Evolutionary conservation across 2,888 invertebrate species (phyloP).

Genomic region (Ectropis crepuscularia): DNA sequence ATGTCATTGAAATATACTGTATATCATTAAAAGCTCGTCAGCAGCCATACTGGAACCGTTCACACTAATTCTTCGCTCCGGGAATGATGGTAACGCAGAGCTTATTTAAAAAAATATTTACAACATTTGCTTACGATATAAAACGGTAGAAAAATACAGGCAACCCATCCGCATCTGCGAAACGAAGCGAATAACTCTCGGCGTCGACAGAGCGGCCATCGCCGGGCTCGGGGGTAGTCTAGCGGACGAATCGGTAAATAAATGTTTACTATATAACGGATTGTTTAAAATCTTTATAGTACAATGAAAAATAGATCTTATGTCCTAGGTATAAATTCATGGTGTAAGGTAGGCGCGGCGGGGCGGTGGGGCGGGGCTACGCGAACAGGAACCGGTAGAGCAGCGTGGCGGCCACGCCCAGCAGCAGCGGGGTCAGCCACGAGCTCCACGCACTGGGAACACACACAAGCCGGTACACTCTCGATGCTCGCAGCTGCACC

Average conservation of each 20-base stretch:
- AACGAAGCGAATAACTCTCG: not conserved
- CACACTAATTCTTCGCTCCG: too few relatives aligned
- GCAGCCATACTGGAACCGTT: too few relatives aligned
- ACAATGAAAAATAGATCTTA: slow-evolving; percentile 2
- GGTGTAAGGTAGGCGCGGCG: slow-evolving; percentile 4
- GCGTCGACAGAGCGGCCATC: too few relatives aligned
- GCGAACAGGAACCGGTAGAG: slow-evolving; percentile 88
- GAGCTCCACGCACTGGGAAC: slow-evolving; percentile 79
- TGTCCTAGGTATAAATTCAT: not conserved
- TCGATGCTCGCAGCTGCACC: too few relatives aligned
- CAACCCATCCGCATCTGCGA: slow-evolving; percentile 2
- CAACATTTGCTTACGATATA: slow-evolving; percentile 14
- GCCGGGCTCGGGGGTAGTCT: too few relatives aligned
- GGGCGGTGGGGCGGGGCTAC: slow-evolving; percentile 57
- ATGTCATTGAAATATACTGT: not conserved
- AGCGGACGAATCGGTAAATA: too few relatives aligned
- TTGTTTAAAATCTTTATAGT: not conserved
- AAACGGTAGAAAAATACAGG: slow-evolving; percentile 24
- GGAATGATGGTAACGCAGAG: too few relatives aligned
- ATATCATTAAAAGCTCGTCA: too few relatives aligned
- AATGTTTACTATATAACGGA: not conserved
- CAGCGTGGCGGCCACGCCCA: slow-evolving; percentile 88
- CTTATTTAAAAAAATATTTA: not conserved
- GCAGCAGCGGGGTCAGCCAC: slow-evolving; percentile 88
- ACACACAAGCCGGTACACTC: not conserved